Evolutionary conservation across 2,797 vertebrate species (phyloP), one percentile per base, ranked within the genome.

Genomic region (Protosalanx chinensis): DNA sequence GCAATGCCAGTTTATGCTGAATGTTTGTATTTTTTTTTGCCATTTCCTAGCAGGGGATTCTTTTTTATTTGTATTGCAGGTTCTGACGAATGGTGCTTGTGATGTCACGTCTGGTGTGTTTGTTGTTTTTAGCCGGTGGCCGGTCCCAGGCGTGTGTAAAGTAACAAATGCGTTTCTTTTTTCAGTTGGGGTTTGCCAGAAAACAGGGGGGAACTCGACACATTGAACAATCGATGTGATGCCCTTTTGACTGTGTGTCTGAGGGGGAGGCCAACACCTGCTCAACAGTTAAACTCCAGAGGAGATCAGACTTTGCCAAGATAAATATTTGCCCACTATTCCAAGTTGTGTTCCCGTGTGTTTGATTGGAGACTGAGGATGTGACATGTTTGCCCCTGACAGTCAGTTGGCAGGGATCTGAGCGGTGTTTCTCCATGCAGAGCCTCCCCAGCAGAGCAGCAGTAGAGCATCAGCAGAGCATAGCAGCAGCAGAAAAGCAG

Each of bases 291-390:
- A 79, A 79, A 76, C 64, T 73, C 64, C 72, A 80, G 79, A 82
- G 74, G 64, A 68, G 67, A 73, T 33, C 57, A 51, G 33, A 37
- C 41, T 61, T 64, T 81, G 80, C 82, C 82, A 82, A 80, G 72
- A 76, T n/a, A 79, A 84, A 84, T 73, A 74, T 80, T 77, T 77
- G 74, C 74, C 71, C 76, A 71, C 67, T 74, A 65, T 60, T 84
- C 68, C 72, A 79, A 75, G 78, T 84, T 70, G 68, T 68, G 51
- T 76, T 75, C 41, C 16, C 68, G 62, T 79, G 53, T 84, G 59
- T 84, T 84, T 75, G 56, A 73, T 78, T 74, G 73, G 70, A 80
- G 76, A n/a, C 30, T 72, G 64, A 72, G 76, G 72, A 77, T 72
- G 65, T 76, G 73, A 68, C 69, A 46, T 63, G 32, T 76, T 76